These are phyloP conservation scores for Dasypolia templi DNA, from an alignment of 2,888 invertebrate species.

Conservation along the genomic window DNA sequence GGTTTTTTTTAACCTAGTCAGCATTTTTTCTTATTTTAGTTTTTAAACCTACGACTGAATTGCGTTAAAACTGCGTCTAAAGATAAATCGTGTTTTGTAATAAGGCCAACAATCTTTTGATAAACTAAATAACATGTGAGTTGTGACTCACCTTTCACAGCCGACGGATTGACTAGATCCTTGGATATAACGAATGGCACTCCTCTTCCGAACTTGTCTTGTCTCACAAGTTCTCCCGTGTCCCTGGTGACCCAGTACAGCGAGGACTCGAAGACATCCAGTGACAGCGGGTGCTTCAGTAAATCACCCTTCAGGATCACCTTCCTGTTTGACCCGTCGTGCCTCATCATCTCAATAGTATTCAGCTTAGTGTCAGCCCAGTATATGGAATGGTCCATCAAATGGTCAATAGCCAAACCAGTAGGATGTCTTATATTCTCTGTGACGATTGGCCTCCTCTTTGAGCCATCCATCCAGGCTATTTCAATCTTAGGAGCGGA, in stretches of 20 bases:
- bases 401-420: constrained; percentile 97
- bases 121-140: neutral
- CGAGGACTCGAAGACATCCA: constrained; percentile 98
- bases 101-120: neutral
- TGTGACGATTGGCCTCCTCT: constrained; percentile 94
- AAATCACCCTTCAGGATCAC: constrained; percentile 93
- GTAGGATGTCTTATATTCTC: constrained; percentile 96
- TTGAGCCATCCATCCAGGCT: constrained; percentile 99
- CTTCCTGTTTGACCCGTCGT: constrained; percentile 94
- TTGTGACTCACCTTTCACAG: constrained; percentile 93
- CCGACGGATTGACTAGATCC: constrained; percentile 96
- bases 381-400: constrained; percentile 96
- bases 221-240: constrained; percentile 95
- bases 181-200: constrained; percentile 95
- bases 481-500: constrained; percentile 97
- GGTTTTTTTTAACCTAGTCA: too few relatives aligned
- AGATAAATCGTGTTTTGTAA: neutral
- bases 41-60: too few relatives aligned
- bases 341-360: constrained; percentile 95
- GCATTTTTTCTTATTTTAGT: too few relatives aligned
- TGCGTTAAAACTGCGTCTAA: too few relatives aligned
- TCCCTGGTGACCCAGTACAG: constrained; percentile 98
- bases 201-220: constrained; percentile 99
- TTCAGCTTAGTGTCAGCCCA: constrained; percentile 99
- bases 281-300: constrained; percentile 94